A percentile compares a stretch with the other conserved stretches of the same genome.
phyloP scores from a whole-genome alignment of 92 coral and sea anemone genomes.

The Montipora capitata region DNA sequence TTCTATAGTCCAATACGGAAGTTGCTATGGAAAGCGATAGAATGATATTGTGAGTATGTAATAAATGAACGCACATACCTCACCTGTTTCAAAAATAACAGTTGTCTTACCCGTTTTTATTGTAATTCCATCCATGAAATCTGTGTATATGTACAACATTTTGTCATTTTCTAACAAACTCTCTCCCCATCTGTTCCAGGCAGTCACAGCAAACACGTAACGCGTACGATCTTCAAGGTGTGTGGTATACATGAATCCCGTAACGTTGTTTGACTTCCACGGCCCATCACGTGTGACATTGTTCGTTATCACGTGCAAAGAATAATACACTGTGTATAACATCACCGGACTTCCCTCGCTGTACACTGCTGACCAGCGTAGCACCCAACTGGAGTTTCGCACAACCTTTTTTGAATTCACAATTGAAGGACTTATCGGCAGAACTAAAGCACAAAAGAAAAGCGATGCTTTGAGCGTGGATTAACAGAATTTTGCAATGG shows the following conservation, averaged over 20 bases:
- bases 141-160: neutral
- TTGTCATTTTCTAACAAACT: constrained; percentile 13
- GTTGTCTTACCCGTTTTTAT: neutral
- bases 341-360: constrained; percentile 15
- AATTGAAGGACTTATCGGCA: constrained; percentile 42
- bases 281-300: neutral
- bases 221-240: constrained; percentile 14
- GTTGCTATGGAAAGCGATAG: too few relatives aligned
- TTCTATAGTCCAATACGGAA: too few relatives aligned
- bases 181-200: constrained; percentile 57
- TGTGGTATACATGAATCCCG: constrained; percentile 8
- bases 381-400: constrained; percentile 7
- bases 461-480: neutral
- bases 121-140: neutral
- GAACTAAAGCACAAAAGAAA: constrained; percentile 10
- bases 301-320: too few relatives aligned
- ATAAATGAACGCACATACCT: neutral
- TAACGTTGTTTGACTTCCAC: constrained; percentile 30
- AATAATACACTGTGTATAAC: constrained; percentile 22
- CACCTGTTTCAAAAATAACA: neutral
- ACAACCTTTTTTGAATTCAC: constrained; percentile 13
- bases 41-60: too few relatives aligned
- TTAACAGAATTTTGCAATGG: too few relatives aligned
- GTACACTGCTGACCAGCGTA: constrained; percentile 32
- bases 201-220: constrained; percentile 45